Evolutionary conservation across 2,797 vertebrate genomes (phyloP).

Genomic region (Lepilemur septentrionalis): DNA sequence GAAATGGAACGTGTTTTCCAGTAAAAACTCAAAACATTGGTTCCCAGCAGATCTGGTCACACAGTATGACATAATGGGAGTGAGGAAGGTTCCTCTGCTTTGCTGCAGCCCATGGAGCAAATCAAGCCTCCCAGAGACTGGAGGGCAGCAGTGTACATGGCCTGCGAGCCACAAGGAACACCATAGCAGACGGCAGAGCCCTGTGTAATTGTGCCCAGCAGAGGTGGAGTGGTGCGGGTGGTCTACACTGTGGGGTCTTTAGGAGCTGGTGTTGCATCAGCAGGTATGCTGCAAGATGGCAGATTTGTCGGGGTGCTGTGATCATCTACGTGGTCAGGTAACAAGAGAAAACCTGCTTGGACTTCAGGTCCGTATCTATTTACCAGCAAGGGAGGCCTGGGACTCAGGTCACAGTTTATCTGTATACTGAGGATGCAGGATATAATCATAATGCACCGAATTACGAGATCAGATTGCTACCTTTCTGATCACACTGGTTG

Average conservation of each 20-base stretch:
- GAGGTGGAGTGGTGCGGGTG: fast-evolving
- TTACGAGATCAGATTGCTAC: background rate
- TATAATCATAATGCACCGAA: background rate
- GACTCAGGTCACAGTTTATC: background rate
- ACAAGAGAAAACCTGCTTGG: background rate
- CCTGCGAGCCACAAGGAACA: background rate
- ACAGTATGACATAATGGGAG: background rate
- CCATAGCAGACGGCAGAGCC: background rate
- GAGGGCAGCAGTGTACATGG: background rate
- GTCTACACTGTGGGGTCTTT: fast-evolving
- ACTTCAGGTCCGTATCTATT: background rate
- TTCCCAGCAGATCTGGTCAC: background rate
- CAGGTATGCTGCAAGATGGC: background rate
- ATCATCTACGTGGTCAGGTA: background rate
- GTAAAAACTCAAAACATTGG: background rate
- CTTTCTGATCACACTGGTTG: background rate
- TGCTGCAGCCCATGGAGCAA: background rate
- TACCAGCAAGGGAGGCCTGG: background rate
- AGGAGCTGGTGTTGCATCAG: background rate
- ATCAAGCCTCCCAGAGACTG: background rate
- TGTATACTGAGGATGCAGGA: background rate
- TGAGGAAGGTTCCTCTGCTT: background rate
- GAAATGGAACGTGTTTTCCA: background rate
- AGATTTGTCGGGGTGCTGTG: background rate
- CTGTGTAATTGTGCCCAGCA: background rate